These are phyloP conservation scores for Chionis minor DNA, from an alignment of 2,113 vertebrate species.

Conservation along the genomic window DNA sequence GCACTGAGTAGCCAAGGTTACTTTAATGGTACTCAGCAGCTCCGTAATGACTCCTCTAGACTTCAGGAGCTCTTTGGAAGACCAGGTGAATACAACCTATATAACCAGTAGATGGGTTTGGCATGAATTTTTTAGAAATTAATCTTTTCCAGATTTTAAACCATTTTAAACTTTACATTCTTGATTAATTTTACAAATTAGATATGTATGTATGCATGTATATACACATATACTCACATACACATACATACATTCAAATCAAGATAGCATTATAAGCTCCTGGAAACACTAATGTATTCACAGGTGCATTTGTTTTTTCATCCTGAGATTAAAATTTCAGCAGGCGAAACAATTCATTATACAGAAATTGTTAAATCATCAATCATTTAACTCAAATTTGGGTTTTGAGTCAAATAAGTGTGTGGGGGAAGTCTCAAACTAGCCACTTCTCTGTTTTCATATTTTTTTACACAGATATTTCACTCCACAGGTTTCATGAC, in stretches of 20 bases:
- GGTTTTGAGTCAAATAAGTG: neutral
- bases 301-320: neutral
- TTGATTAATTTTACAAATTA: neutral
- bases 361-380: neutral
- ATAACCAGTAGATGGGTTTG: neutral
- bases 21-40: neutral
- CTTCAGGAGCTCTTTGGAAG: neutral
- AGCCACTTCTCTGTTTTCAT: neutral
- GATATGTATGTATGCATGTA: neutral
- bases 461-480: neutral
- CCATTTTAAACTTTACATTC: rapidly evolving
- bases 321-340: neutral
- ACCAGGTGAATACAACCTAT: neutral
- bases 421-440: rapidly evolving
- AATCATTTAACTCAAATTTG: neutral
- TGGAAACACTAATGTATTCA: neutral
- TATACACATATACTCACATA: neutral
- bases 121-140: neutral
- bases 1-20: neutral
- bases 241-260: neutral
- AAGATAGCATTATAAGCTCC: neutral
- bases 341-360: neutral
- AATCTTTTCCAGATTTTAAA: neutral
- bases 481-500: neutral
- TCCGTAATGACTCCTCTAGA: neutral